Percentiles rank a stretch among this genome's conserved stretches.
Conservation (phyloP, 92 coral and sea anemone genomes). For the Bergia sp. region DNA sequence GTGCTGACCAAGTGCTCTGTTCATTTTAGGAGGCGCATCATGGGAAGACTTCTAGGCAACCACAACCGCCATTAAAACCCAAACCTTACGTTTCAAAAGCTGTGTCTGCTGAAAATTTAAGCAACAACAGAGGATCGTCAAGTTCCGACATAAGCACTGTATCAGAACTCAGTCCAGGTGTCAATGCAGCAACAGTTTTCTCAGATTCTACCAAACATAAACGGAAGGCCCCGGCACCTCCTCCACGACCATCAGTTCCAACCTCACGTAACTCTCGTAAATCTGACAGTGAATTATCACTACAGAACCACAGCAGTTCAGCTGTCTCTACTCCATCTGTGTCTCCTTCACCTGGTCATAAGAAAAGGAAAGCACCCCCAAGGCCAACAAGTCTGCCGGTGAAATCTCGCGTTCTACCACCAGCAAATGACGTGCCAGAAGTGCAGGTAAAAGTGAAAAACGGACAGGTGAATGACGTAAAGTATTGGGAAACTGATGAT, state of each 20-base stretch:
- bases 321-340: background rate
- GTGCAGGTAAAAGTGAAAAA: background rate
- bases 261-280: background rate
- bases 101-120: conserved; percentile 12
- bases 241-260: conserved; percentile 17
- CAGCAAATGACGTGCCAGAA: background rate
- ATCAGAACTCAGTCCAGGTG: background rate
- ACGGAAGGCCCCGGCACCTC: conserved; percentile 37
- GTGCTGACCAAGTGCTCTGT: background rate
- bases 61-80: conserved; percentile 23
- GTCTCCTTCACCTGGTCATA: conserved; percentile 18
- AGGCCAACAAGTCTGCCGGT: conserved; percentile 35
- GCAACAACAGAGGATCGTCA: conserved; percentile 4
- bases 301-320: background rate
- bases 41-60: background rate
- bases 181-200: background rate
- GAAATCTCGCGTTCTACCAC: background rate
- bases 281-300: conserved; percentile 15
- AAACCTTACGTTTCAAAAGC: conserved; percentile 29
- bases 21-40: background rate
- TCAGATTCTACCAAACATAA: conserved; percentile 36
- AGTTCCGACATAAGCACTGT: background rate
- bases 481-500: background rate
- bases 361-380: conserved; percentile 42
- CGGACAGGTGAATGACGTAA: background rate